phyloP scores from a whole-genome alignment of 2,888 invertebrate species.

The Heliconius sara region DNA sequence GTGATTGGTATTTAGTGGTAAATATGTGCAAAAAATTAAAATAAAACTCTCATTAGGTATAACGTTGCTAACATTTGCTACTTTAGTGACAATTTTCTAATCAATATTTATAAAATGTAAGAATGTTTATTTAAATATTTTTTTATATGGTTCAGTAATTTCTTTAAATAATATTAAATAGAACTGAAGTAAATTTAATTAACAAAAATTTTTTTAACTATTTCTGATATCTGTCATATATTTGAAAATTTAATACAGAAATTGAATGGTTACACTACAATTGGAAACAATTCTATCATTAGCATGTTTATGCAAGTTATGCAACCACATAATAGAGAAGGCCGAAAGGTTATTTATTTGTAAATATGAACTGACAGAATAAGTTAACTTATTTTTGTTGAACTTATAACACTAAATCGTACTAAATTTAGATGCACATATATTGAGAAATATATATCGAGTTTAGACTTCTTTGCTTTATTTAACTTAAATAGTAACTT shows the following conservation, averaged over 20 bases:
- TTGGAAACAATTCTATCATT: constrained; percentile 74
- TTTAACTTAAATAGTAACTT: too few relatives aligned
- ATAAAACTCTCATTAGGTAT: background rate
- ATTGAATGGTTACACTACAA: constrained; percentile 58
- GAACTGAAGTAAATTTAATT: too few relatives aligned
- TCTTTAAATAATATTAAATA: background rate
- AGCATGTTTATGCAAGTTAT: constrained; percentile 73
- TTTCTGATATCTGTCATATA: background rate
- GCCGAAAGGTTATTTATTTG: constrained; percentile 37
- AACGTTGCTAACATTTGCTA: too few relatives aligned
- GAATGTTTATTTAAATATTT: background rate
- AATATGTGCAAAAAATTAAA: background rate
- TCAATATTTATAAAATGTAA: background rate
- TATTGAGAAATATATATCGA: background rate
- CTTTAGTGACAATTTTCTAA: background rate
- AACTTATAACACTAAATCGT: background rate
- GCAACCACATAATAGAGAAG: constrained; percentile 39
- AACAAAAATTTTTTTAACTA: background rate
- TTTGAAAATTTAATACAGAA: background rate
- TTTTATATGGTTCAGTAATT: background rate
- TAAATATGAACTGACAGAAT: constrained; percentile 36
- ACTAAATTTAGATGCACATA: background rate
- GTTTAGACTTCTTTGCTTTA: too few relatives aligned
- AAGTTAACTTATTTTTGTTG: constrained; percentile 1
- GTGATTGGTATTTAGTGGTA: background rate